Evolutionary conservation across 1,140 invertebrate species (phyloP).

Genomic region (Uloborus diversus): DNA sequence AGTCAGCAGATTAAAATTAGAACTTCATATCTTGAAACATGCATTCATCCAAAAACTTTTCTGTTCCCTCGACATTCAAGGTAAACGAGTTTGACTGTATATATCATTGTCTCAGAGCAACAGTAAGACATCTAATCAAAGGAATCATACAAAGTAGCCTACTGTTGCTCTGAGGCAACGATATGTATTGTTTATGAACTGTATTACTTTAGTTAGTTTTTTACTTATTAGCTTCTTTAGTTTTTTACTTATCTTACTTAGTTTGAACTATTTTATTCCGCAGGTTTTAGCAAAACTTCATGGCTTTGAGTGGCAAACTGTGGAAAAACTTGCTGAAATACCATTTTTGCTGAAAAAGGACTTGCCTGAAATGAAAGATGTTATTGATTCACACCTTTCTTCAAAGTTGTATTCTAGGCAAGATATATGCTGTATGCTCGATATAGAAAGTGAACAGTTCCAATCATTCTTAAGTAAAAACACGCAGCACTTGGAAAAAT

Average conservation of each 20-base stretch:
- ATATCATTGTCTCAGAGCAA: too few relatives aligned
- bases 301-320: slow-evolving; percentile 72
- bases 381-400: slow-evolving; percentile 70
- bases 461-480: slow-evolving; percentile 58
- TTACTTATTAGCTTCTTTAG: too few relatives aligned
- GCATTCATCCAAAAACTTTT: too few relatives aligned
- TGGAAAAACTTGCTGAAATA: slow-evolving; percentile 76
- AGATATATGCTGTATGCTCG: slow-evolving; percentile 77
- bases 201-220: too few relatives aligned
- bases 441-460: slow-evolving; percentile 74
- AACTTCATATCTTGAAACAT: too few relatives aligned
- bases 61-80: too few relatives aligned
- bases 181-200: too few relatives aligned
- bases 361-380: slow-evolving; percentile 5
- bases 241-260: neutral
- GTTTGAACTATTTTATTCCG: neutral
- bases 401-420: slow-evolving; percentile 77
- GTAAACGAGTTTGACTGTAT: too few relatives aligned
- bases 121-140: too few relatives aligned
- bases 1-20: too few relatives aligned
- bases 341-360: slow-evolving; percentile 61
- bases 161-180: too few relatives aligned
- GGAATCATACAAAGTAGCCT: too few relatives aligned
- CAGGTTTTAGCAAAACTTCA: slow-evolving; percentile 77
- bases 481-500: slow-evolving; percentile 38